phyloP scores from a whole-genome alignment of 2,888 invertebrate species.

The Galerucella pusilla region DNA sequence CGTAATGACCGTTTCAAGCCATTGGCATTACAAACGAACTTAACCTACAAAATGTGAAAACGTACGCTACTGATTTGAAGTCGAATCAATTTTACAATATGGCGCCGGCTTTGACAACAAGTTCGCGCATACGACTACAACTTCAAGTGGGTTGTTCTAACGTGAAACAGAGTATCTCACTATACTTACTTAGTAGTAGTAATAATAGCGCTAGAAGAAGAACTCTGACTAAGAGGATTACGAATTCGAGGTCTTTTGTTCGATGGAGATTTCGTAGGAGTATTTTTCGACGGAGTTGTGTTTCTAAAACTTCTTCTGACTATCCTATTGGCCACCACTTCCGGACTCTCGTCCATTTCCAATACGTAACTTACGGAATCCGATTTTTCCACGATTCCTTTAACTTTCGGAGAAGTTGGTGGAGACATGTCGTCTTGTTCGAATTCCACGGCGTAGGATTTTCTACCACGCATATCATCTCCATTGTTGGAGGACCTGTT shows the following conservation, averaged over 20 bases:
- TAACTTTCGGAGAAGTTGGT: slow-evolving; percentile 79
- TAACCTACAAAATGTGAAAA: too few species aligned
- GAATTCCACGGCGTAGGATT: slow-evolving; percentile 54
- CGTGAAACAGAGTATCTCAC: slow-evolving; percentile 18
- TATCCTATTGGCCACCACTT: slow-evolving; percentile 77
- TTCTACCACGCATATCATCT: slow-evolving; percentile 39
- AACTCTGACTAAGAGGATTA: slow-evolving; percentile 65
- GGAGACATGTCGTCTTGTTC: slow-evolving; percentile 66
- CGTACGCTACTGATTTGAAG: too few species aligned
- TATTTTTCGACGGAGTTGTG: slow-evolving; percentile 64
- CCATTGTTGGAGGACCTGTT: slow-evolving; percentile 34
- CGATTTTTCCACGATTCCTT: slow-evolving; percentile 83
- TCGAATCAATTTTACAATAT: too few species aligned
- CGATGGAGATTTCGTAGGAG: slow-evolving; percentile 60
- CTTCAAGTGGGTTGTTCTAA: too few species aligned
- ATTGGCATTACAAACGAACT: too few species aligned
- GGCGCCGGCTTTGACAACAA: too few species aligned
- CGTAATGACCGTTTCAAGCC: too few species aligned
- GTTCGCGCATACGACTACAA: too few species aligned
- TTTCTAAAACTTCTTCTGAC: slow-evolving; percentile 76
- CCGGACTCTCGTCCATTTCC: slow-evolving; percentile 80
- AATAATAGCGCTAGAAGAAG: slow-evolving; percentile 67
- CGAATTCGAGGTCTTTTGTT: slow-evolving; percentile 65
- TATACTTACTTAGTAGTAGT: slow-evolving; percentile 54
- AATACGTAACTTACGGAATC: slow-evolving; percentile 90